phyloP scores from a whole-genome alignment of 2,797 vertebrate genomes.

The Psittacula derbiana region DNA sequence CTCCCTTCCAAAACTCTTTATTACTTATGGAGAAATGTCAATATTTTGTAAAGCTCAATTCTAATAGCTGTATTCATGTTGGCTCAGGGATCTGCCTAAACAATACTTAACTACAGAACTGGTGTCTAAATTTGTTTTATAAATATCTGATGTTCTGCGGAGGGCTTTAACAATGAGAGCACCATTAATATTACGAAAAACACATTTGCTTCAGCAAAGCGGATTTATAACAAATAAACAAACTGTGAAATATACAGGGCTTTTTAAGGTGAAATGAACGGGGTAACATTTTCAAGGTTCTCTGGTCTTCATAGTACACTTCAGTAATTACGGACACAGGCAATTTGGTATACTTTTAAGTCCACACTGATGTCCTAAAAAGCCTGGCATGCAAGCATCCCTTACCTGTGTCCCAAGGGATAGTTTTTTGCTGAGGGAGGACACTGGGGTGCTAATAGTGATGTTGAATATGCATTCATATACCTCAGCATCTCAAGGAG shows the following conservation, averaged over 20 bases:
- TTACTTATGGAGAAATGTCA: not conserved
- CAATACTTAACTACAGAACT: not conserved
- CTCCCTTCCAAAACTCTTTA: constrained; percentile 31
- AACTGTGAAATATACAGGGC: not conserved
- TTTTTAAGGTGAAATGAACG: not conserved
- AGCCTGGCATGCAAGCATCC: not conserved
- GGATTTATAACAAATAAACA: constrained; percentile 7
- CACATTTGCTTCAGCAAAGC: not conserved
- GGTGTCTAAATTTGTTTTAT: not conserved
- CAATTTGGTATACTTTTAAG: not conserved
- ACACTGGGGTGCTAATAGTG: not conserved
- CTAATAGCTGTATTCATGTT: constrained; percentile 9
- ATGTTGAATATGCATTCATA: not conserved
- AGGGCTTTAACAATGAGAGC: not conserved
- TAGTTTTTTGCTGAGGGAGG: not conserved
- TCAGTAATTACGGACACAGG: not conserved
- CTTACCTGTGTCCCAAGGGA: not conserved
- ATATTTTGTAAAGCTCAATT: constrained; percentile 35
- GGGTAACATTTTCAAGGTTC: not conserved
- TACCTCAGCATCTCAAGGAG: not conserved
- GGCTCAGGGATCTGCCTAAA: constrained; percentile 35
- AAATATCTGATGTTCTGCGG: not conserved
- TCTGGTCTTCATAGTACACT: not conserved
- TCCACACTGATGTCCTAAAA: not conserved
- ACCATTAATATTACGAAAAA: not conserved